Percentiles rank a stretch among this genome's conserved stretches.
Evolutionary conservation across 2,113 vertebrate genomes (phyloP).

Genomic region (Clarias magur): DNA sequence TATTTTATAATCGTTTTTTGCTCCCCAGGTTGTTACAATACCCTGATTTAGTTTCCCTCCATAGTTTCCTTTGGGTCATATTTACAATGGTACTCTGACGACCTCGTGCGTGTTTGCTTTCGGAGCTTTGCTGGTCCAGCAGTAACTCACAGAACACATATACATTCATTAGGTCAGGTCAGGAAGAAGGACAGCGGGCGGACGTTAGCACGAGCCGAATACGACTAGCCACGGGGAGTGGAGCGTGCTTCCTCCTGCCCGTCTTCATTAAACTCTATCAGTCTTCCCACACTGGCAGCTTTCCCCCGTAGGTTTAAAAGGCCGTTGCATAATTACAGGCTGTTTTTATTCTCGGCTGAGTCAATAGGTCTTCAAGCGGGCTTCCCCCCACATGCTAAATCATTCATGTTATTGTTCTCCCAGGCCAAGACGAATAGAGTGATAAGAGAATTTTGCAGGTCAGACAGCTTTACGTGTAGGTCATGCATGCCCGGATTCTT

Average conservation of each 20-base stretch:
- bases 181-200: neutral
- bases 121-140: constrained; percentile 13
- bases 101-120: constrained; percentile 22
- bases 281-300: neutral
- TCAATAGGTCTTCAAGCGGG: neutral
- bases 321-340: neutral
- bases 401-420: neutral
- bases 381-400: constrained; percentile 14
- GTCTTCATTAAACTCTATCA: constrained; percentile 18
- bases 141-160: neutral
- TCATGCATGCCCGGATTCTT: constrained; percentile 26
- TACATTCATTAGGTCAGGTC: constrained; percentile 11
- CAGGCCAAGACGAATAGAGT: neutral
- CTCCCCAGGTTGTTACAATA: neutral
- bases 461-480: neutral
- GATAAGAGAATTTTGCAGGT: constrained; percentile 12
- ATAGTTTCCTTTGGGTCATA: constrained; percentile 24
- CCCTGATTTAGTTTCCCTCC: neutral
- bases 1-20: neutral
- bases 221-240: neutral
- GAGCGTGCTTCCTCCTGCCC: neutral
- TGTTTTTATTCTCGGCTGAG: neutral
- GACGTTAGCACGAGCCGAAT: neutral
- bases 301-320: neutral
- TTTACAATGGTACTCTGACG: neutral